Evolutionary conservation across 2,113 vertebrate genomes (phyloP).

Genomic region (Enhydra lutris): DNA sequence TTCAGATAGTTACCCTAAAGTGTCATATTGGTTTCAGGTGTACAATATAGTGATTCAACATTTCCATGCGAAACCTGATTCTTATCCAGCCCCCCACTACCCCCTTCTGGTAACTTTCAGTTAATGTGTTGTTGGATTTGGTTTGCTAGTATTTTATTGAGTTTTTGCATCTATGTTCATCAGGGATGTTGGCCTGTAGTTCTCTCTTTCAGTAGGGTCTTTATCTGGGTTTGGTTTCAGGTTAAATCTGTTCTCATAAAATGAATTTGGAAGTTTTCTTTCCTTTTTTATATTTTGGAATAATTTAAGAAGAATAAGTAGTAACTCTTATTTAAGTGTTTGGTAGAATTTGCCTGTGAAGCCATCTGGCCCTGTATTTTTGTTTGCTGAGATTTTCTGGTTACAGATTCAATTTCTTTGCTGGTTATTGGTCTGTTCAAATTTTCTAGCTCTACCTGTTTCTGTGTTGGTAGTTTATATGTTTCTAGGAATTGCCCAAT

Average conservation of each 20-base stretch:
- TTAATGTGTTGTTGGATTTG: neutral
- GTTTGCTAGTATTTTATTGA: neutral
- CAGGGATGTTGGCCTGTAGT: neutral
- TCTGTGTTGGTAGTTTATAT: neutral
- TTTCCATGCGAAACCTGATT: neutral
- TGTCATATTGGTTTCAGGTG: neutral
- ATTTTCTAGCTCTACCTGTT: neutral
- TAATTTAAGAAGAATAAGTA: neutral
- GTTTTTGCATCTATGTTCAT: neutral
- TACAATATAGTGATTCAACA: neutral
- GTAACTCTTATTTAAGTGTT: neutral
- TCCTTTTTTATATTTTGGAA: neutral
- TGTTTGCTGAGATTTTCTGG: neutral
- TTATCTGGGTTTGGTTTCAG: neutral
- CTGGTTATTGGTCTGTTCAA: neutral
- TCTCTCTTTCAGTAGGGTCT: neutral
- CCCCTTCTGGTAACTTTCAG: neutral
- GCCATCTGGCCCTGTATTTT: neutral
- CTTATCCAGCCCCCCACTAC: neutral
- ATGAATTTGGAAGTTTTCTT: neutral
- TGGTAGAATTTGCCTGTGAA: neutral
- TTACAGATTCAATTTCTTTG: neutral
- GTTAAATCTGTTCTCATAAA: neutral
- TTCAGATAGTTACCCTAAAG: neutral
- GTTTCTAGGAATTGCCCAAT: too few species aligned